Evolutionary conservation across 2,797 vertebrate species (phyloP), one percentile per base, ranked within the genome.

Genomic region (Xerus rutilus): DNA sequence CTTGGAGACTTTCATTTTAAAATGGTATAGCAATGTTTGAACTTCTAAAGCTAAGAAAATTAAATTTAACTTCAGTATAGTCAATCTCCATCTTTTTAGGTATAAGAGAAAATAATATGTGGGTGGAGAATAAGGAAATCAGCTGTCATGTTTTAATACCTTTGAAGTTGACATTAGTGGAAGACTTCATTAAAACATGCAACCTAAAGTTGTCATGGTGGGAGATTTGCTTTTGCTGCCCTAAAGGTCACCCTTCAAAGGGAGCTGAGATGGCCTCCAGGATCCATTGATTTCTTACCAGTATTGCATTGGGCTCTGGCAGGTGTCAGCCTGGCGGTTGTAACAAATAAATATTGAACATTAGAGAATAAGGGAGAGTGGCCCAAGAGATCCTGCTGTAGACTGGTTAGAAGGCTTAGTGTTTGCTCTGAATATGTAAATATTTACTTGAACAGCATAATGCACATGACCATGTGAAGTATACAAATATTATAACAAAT

Each of bases 191-290:
- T 91, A 87, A 96, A 95, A 87, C 47, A 77, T 85, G 39, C 18
- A 70, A 9, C 52, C 57, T 14, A 32, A 94, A 92, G 47, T 76
- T 78, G 3, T 86, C 72, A 7, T 43, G 14, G 67, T 15, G 25
- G 15, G 59, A 17, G 45, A 87, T 77, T 18, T 59, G 64, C 65
- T 65, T 65, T 70, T 70, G 83, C 86, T 88, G 59, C 43, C 23
- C 83, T 84, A 52, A 91, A 83, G 95, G 85, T 96, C 83, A 89
- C 43, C 73, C 43, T 89, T 73, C 54, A 69, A 92, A 86, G 87
- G 70, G 49, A 62, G 39, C 52, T 11, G 65, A 70, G 95, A 18
- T 0, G 2, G 49, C 35, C 28, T 7, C 77, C 73, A 67, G 81
- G 79, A 52, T 73, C 77, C 73, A 54, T 45, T 76, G 73, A 83